A percentile compares a stretch with the other conserved stretches of the same genome.
Evolutionary conservation across 2,113 vertebrate species (phyloP).

Genomic region (Poicephalus meyeri): DNA sequence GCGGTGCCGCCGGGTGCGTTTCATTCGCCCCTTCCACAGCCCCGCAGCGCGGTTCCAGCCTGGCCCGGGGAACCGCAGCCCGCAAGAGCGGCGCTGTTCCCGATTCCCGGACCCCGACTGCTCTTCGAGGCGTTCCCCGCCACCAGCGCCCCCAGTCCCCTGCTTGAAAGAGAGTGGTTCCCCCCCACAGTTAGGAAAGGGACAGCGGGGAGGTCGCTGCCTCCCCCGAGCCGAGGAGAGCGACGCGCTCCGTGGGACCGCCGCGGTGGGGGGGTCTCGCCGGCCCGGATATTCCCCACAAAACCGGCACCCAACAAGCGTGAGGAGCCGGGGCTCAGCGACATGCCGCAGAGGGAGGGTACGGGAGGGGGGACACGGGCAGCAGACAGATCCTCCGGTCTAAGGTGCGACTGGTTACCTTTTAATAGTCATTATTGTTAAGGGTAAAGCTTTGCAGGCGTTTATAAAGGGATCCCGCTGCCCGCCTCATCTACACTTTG

Average conservation of each 20-base stretch:
- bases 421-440: background rate
- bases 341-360: background rate
- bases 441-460: background rate
- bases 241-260: accelerated
- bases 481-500: background rate
- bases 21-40: background rate
- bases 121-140: too few species aligned
- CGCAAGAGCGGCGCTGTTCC: background rate
- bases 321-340: background rate
- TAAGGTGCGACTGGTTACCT: background rate
- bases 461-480: too few species aligned
- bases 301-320: accelerated
- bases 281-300: background rate
- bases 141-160: background rate
- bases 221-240: background rate
- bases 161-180: too few species aligned
- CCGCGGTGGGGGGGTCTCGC: too few species aligned
- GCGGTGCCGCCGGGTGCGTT: background rate
- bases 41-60: background rate
- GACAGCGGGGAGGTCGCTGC: background rate
- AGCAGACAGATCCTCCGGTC: background rate
- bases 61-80: background rate
- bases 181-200: background rate
- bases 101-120: too few species aligned
- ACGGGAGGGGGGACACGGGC: too few species aligned